phyloP scores from a whole-genome alignment of 2,113 vertebrate genomes.

The Myrmecobius fasciatus region DNA sequence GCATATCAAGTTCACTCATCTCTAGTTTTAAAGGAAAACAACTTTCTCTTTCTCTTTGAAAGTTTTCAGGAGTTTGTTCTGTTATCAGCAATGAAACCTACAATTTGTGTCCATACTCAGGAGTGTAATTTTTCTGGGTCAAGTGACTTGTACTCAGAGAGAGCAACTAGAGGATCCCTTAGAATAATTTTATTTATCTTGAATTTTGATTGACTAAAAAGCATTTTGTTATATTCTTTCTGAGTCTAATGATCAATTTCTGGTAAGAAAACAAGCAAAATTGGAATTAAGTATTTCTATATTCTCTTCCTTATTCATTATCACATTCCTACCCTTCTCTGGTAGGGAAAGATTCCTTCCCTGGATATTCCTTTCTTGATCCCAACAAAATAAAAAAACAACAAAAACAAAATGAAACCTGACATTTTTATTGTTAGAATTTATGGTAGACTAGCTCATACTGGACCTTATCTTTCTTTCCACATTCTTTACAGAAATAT shows the following conservation, averaged over 20 bases:
- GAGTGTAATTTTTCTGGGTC: background rate
- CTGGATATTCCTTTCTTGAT: background rate
- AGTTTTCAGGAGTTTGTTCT: background rate
- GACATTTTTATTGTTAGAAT: background rate
- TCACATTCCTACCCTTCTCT: background rate
- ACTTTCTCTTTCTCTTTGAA: background rate
- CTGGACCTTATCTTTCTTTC: background rate
- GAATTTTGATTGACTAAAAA: background rate
- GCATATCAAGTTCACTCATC: background rate
- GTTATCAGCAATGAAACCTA: background rate
- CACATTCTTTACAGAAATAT: background rate
- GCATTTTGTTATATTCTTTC: background rate
- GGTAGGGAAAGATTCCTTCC: background rate
- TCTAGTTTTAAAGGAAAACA: background rate
- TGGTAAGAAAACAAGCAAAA: background rate
- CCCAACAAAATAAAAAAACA: background rate
- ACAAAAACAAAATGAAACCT: background rate
- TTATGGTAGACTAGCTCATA: background rate
- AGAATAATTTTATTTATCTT: background rate
- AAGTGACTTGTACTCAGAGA: background rate
- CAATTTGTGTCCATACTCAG: background rate
- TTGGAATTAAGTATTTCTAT: background rate
- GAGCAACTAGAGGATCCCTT: background rate
- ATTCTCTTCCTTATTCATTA: background rate
- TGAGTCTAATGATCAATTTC: background rate